phyloP scores from a whole-genome alignment of 64 coral and sea anemone species.

The Acropora tenuis region DNA sequence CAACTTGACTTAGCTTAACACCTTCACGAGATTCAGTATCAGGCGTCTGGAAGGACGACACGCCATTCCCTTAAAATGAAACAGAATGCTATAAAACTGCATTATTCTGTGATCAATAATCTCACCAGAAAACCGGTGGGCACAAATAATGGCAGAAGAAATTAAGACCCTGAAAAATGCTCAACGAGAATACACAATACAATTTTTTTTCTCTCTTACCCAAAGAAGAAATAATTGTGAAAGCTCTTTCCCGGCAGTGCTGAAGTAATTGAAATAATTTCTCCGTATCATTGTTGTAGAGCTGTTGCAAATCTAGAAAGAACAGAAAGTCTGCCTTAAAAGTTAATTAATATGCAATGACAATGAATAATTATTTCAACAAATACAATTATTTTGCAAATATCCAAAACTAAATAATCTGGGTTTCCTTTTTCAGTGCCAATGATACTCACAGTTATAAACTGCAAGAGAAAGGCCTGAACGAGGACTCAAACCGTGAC shows the following conservation, averaged over 20 bases:
- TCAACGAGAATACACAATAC: too few relatives aligned
- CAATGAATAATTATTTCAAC: too few relatives aligned
- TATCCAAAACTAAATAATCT: too few relatives aligned
- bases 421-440: too few relatives aligned
- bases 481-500: too few relatives aligned
- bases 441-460: too few relatives aligned
- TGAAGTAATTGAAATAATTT: slow-evolving; percentile 84
- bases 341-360: neutral
- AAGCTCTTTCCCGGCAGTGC: slow-evolving; percentile 92
- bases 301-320: slow-evolving; percentile 55
- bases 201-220: slow-evolving; percentile 37
- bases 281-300: slow-evolving; percentile 73
- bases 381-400: too few relatives aligned
- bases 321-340: neutral
- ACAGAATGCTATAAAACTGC: neutral
- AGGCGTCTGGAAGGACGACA: neutral
- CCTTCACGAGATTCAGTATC: neutral
- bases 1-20: neutral
- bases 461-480: too few relatives aligned
- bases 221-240: slow-evolving; percentile 63
- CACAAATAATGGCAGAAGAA: too few relatives aligned
- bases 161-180: too few relatives aligned
- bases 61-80: neutral
- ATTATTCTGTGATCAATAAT: too few relatives aligned
- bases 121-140: too few relatives aligned